Conservation (phyloP, 2,113 vertebrate species). For the Oxyruncus cristatus region DNA sequence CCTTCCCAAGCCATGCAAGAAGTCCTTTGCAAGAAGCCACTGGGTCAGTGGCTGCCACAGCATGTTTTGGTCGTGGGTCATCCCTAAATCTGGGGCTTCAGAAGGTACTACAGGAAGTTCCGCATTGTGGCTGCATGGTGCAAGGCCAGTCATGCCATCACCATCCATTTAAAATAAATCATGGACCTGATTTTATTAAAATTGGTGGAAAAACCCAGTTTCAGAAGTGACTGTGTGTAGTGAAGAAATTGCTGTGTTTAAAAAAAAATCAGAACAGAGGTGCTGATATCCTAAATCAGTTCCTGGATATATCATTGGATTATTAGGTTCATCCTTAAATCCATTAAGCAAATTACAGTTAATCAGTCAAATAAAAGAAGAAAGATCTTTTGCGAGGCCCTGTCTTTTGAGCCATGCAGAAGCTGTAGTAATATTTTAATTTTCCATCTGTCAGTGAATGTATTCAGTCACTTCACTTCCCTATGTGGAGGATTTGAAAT, state of each 20-base stretch:
- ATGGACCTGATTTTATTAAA: background rate
- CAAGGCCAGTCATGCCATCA: background rate
- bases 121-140: background rate
- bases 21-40: background rate
- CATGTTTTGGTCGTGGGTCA: accelerated
- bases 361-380: constrained; percentile 61
- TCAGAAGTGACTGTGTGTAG: background rate
- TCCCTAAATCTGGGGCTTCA: background rate
- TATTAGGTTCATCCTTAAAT: constrained; percentile 67
- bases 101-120: background rate
- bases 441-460: constrained; percentile 53
- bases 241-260: background rate
- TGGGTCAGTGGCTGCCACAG: background rate
- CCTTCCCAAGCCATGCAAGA: background rate
- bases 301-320: constrained; percentile 60
- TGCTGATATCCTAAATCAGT: constrained; percentile 35
- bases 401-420: constrained; percentile 36
- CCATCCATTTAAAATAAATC: background rate
- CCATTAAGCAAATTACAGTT: constrained; percentile 68
- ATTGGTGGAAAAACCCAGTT: background rate
- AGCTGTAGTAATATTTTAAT: constrained; percentile 61
- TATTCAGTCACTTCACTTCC: constrained; percentile 23
- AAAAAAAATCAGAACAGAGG: background rate
- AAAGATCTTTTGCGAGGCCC: constrained; percentile 18
- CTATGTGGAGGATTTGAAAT: constrained; percentile 60